phyloP scores from a whole-genome alignment of 2,888 invertebrate species.

The Holacanthella duospinosa region DNA sequence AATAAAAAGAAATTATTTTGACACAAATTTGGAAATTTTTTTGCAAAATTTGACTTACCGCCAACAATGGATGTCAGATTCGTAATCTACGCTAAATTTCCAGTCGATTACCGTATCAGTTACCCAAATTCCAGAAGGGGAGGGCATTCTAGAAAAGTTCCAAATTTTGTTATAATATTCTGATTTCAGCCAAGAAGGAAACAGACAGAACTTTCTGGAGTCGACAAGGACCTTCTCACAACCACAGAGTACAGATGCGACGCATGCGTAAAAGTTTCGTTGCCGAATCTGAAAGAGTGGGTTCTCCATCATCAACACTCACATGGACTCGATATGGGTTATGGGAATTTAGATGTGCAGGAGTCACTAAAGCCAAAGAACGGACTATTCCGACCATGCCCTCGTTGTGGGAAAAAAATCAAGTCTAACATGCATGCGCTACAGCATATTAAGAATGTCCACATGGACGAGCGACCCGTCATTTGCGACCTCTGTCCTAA shows the following conservation, averaged over 20 bases:
- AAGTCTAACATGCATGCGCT: background rate
- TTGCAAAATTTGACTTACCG: too few species aligned
- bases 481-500: background rate
- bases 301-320: background rate
- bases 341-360: background rate
- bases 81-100: too few species aligned
- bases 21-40: too few species aligned
- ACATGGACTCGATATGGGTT: background rate
- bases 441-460: background rate
- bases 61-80: too few species aligned
- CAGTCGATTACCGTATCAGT: too few species aligned
- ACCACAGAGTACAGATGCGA: background rate
- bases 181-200: background rate
- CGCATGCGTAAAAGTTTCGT: background rate
- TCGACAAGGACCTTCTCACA: background rate
- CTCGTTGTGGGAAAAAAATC: background rate
- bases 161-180: background rate
- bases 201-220: background rate
- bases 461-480: background rate
- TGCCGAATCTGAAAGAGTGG: background rate
- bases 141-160: too few species aligned
- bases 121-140: too few species aligned
- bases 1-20: too few species aligned
- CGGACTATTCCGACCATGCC: background rate
- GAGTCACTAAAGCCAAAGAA: background rate